Percentiles rank a stretch among this genome's conserved stretches.
Evolutionary conservation across 2,888 invertebrate species (phyloP).

Genomic region (Agrochola macilenta): DNA sequence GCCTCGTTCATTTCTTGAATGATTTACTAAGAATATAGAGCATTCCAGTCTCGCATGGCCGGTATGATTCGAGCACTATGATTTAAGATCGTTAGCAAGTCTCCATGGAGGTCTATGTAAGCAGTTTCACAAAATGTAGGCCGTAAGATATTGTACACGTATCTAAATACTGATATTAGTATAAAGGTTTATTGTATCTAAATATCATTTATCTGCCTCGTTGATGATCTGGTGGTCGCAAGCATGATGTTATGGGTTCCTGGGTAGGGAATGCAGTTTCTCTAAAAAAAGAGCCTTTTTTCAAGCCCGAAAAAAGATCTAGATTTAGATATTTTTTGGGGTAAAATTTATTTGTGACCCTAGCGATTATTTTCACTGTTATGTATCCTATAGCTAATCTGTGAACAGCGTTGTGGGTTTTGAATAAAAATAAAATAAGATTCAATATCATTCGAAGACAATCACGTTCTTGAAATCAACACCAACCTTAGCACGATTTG

Average conservation of each 20-base stretch:
- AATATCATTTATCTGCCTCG: neutral
- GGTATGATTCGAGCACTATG: constrained; percentile 61
- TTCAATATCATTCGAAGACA: neutral
- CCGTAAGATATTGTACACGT: constrained; percentile 27
- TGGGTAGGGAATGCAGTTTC: too few relatives aligned
- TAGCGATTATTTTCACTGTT: too few relatives aligned
- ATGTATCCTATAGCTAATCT: too few relatives aligned
- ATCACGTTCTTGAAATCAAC: neutral
- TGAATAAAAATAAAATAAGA: too few relatives aligned
- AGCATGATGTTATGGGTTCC: neutral
- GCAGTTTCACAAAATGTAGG: constrained; percentile 47
- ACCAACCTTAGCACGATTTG: neutral
- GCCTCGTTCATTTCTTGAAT: constrained; percentile 9
- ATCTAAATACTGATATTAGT: constrained; percentile 30
- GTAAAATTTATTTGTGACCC: too few relatives aligned
- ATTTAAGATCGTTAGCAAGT: constrained; percentile 62
- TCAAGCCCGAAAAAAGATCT: too few relatives aligned
- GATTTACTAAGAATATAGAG: constrained; percentile 49
- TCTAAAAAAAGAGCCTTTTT: too few relatives aligned
- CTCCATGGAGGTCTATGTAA: constrained; percentile 58
- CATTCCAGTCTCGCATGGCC: constrained; percentile 42
- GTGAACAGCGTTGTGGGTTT: too few relatives aligned
- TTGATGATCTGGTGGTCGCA: neutral
- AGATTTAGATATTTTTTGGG: too few relatives aligned
- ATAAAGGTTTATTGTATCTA: constrained; percentile 10